These are phyloP conservation scores for Periplaneta americana DNA, from an alignment of 1,140 invertebrate genomes.

Conservation along the genomic window DNA sequence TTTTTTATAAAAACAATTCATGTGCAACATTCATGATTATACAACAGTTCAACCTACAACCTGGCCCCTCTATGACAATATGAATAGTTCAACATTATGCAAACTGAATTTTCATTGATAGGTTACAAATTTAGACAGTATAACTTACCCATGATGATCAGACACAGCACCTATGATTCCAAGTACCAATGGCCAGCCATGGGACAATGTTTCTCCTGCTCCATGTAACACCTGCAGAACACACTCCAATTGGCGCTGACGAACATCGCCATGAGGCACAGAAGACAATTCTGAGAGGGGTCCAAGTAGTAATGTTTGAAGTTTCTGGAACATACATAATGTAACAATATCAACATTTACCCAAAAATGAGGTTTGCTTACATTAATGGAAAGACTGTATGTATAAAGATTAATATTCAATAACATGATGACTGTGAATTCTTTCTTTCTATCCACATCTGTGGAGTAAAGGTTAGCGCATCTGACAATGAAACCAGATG, in stretches of 20 bases:
- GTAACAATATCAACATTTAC: no score
- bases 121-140: no score
- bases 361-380: not conserved
- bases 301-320: conserved; percentile 79
- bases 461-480: no score
- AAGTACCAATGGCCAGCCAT: conserved; percentile 92
- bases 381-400: not conserved
- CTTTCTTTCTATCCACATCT: no score
- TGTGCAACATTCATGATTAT: no score
- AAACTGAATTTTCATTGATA: no score
- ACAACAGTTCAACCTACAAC: no score
- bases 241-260: conserved; percentile 92
- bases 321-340: conserved; percentile 47
- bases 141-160: conserved; percentile 80
- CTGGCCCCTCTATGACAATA: no score
- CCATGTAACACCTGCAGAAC: conserved; percentile 88
- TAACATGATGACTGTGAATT: no score
- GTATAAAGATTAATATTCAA: not conserved
- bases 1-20: no score
- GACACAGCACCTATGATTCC: conserved; percentile 92
- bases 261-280: conserved; percentile 86
- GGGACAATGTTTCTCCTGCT: conserved; percentile 82
- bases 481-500: no score
- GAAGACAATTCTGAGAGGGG: conserved; percentile 86
- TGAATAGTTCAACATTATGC: no score